Base-by-base conservation (phyloP, 2,888 invertebrate genomes). In the Drosophila rubida region DNA sequence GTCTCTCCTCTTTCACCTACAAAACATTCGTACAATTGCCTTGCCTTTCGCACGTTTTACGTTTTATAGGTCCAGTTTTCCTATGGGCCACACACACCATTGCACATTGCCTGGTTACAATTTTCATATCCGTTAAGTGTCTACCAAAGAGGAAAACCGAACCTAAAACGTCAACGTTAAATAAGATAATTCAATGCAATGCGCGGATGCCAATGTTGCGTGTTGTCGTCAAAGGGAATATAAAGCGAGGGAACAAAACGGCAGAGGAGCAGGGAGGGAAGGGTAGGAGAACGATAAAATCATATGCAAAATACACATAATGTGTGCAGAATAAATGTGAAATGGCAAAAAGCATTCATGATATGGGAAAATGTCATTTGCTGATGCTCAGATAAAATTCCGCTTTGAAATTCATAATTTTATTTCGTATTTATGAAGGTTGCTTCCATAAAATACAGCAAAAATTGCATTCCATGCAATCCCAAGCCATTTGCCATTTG, bases 81-180 rank as follows among this genome's bases (percentile, higher is more conserved):
- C 77, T 6, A 48, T 27, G 22, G 27, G 1, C 57, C 44, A 50
- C 11, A 32, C 11, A n/a, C 30, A 11, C n/a, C 30, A n/a, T 32
- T 32, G n/a, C 32, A 57, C 59, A 53, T 39, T 39, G 49, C 14
- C 57, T 49, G 41, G 57, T 11, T 51, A 64, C 63, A 59, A 11
- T 50, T 66, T 53, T 58, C 61, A 73, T 68, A 64, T 78, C 75
- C 74, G 78, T 35, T 32, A 39, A 59, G 48, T 58, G 54, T 59
- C 22, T 23, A 35, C 14, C 23, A 30, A 37, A 27, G 42, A 42
- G 58, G 48, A 57, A 68, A 49, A 54, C 2, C 58, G 22, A 42
- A 23, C 32, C 53, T 27, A 60, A 61, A 75, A 11, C 45, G 74
- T 64, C 74, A 64, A 61, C 32, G 44, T 35, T 64, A 16, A 72